These are phyloP conservation scores for Penaeus indicus DNA, from an alignment of 1,140 invertebrate species.

Conservation along the genomic window DNA sequence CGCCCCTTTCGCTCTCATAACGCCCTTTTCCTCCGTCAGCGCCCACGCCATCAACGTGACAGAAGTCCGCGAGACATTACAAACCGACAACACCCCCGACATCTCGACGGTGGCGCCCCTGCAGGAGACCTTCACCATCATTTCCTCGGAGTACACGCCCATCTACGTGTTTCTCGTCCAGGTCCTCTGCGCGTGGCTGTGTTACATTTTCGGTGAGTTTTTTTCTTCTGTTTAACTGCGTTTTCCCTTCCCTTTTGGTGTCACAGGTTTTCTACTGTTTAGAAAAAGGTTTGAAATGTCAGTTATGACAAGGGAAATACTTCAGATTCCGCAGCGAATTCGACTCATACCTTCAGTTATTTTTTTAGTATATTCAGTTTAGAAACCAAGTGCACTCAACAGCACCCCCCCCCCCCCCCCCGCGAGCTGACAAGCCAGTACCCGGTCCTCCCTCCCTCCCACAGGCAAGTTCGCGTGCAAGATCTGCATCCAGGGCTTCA, in stretches of 20 bases:
- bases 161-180: constrained; percentile 86
- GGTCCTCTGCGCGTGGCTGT: constrained; percentile 85
- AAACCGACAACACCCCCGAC: constrained; percentile 76
- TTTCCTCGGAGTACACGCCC: constrained; percentile 80
- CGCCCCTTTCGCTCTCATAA: not conserved
- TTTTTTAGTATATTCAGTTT: too few relatives aligned
- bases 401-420: too few relatives aligned
- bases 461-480: constrained; percentile 94
- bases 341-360: too few relatives aligned
- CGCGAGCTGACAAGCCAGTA: not conserved
- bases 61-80: constrained; percentile 62
- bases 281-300: too few relatives aligned
- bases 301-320: too few relatives aligned
- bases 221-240: too few relatives aligned
- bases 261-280: too few relatives aligned
- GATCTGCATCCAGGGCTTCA: constrained; percentile 96
- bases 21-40: not conserved
- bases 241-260: too few relatives aligned
- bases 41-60: constrained; percentile 43
- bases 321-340: too few relatives aligned
- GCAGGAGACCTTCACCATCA: constrained; percentile 79
- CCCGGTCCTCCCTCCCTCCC: constrained; percentile 65
- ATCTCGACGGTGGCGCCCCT: constrained; percentile 80
- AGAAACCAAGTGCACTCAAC: too few relatives aligned
- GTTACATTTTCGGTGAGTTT: constrained; percentile 85